Conservation (phyloP, 2,888 invertebrate species). For the Napeogenes inachia region DNA sequence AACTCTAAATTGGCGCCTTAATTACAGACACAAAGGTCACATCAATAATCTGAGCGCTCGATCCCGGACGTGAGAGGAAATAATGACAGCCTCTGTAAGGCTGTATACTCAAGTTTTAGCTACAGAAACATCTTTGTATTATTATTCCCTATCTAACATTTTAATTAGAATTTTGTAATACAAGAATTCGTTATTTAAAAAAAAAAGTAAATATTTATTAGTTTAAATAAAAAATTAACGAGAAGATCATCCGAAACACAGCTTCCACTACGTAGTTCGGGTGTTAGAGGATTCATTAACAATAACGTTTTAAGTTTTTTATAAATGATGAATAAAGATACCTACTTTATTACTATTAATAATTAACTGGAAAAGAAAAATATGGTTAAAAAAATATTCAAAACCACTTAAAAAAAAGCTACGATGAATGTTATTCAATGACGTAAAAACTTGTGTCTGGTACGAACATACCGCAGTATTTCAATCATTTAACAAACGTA, state of each 20-base stretch:
- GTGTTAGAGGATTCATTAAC: too few species aligned
- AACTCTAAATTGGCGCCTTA: slow-evolving; percentile 16
- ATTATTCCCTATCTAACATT: background rate
- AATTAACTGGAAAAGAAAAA: background rate
- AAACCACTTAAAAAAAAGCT: background rate
- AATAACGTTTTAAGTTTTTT: too few species aligned
- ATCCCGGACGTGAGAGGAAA: slow-evolving; percentile 51
- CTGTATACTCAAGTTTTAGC: slow-evolving; percentile 14
- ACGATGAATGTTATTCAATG: slow-evolving; percentile 13
- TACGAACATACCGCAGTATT: slow-evolving; percentile 23
- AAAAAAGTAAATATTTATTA: too few species aligned
- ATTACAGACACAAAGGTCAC: slow-evolving; percentile 35
- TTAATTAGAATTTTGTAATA: too few species aligned
- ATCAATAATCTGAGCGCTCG: slow-evolving; percentile 44
- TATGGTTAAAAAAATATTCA: too few species aligned
- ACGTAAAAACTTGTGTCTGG: slow-evolving; percentile 20
- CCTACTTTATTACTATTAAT: background rate
- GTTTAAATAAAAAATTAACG: too few species aligned
- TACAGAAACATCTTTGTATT: background rate
- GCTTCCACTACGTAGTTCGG: too few species aligned
- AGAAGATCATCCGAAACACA: too few species aligned
- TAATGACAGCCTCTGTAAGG: slow-evolving; percentile 36
- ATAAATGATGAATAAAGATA: too few species aligned
- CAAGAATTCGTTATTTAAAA: too few species aligned
- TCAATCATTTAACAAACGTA: slow-evolving; percentile 36